Percentiles rank a stretch among this genome's conserved stretches.
Evolutionary conservation across 1,140 invertebrate genomes (phyloP).

Genomic region (Plodia interpunctella): DNA sequence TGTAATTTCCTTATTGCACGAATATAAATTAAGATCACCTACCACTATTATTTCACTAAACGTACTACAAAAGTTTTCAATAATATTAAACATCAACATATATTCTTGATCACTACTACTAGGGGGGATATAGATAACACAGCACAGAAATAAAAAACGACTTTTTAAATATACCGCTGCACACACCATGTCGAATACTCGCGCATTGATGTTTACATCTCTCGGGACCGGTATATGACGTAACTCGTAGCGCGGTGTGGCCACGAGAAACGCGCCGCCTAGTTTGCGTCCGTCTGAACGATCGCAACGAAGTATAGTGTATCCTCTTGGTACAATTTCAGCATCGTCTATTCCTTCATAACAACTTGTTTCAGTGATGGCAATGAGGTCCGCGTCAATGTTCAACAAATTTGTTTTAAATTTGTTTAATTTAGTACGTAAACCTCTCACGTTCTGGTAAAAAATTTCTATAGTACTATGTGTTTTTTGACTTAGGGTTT

Average conservation of each 20-base stretch:
- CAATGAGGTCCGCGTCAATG: too few species aligned
- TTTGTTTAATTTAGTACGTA: too few species aligned
- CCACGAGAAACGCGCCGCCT: slow-evolving; percentile 8
- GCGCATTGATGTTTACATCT: slow-evolving; percentile 11
- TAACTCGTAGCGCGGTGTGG: slow-evolving; percentile 21
- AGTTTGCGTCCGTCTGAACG: slow-evolving; percentile 1
- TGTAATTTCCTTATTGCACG: slow-evolving; percentile 14
- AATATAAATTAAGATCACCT: slow-evolving; percentile 32
- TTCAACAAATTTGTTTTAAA: too few species aligned
- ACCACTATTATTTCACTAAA: slow-evolving; percentile 23
- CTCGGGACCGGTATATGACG: slow-evolving; percentile 6
- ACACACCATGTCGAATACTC: slow-evolving; percentile 21
- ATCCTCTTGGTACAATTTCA: slow-evolving; percentile 17
- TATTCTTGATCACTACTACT: slow-evolving; percentile 25
- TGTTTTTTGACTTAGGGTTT: not conserved
- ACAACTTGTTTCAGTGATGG: too few species aligned
- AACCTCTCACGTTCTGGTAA: slow-evolving; percentile 24
- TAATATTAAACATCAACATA: slow-evolving; percentile 26
- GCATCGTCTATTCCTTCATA: slow-evolving; percentile 1
- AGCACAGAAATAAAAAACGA: slow-evolving; percentile 25
- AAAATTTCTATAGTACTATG: slow-evolving; percentile 14
- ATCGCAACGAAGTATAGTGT: slow-evolving; percentile 19
- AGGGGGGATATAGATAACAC: slow-evolving; percentile 27
- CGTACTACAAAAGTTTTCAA: slow-evolving; percentile 22
- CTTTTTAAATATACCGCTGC: slow-evolving; percentile 21